phyloP scores from a whole-genome alignment of 2,113 vertebrate species.

The Eublepharis macularius region DNA sequence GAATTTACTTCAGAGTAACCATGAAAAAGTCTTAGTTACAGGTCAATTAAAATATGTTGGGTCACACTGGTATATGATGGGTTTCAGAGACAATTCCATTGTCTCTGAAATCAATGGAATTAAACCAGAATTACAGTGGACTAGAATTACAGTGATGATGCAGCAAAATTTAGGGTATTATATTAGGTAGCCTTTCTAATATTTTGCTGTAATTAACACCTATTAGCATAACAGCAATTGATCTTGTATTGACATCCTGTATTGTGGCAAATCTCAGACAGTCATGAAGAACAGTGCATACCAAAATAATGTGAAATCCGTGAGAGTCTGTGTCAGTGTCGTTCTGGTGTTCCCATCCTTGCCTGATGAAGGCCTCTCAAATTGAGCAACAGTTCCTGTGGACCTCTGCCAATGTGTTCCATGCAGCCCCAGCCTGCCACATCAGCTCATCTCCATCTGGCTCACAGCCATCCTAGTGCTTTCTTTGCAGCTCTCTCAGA shows the following conservation, averaged over 20 bases:
- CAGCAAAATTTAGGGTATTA: background rate
- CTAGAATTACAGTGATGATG: background rate
- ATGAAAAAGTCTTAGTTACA: background rate
- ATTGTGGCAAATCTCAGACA: background rate
- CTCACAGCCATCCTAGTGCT: slow-evolving; percentile 7
- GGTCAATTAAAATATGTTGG: background rate
- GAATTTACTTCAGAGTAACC: background rate
- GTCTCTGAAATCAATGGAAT: background rate
- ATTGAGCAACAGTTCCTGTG: slow-evolving; percentile 17
- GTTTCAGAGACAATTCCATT: too few species aligned
- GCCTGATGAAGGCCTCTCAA: slow-evolving; percentile 22
- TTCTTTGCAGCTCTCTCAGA: background rate
- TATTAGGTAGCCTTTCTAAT: background rate
- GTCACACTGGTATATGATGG: background rate
- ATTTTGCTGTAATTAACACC: background rate
- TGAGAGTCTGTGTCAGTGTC: background rate
- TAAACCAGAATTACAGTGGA: background rate
- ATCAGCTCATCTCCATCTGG: slow-evolving; percentile 35
- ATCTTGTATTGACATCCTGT: background rate
- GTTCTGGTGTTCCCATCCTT: slow-evolving; percentile 1
- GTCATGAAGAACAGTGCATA: background rate
- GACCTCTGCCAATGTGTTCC: slow-evolving; percentile 6
- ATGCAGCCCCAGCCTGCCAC: slow-evolving; percentile 19
- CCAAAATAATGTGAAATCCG: slow-evolving; percentile 5
- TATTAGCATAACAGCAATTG: background rate